These are phyloP conservation scores for Spialia ferax DNA, from an alignment of 2,888 invertebrate genomes.

Conservation along the genomic window DNA sequence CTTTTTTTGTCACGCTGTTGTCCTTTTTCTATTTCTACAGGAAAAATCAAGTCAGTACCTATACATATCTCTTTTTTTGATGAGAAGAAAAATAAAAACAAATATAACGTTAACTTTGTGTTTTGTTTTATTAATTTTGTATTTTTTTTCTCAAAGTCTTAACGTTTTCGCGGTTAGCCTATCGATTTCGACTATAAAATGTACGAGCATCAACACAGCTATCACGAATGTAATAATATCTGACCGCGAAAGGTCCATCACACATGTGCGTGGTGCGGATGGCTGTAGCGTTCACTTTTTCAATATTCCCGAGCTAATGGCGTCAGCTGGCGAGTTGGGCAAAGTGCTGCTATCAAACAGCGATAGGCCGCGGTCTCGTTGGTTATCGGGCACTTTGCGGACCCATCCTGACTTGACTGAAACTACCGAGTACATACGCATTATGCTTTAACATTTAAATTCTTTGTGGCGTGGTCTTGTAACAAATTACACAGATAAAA, in stretches of 20 bases:
- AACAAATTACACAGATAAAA: no score
- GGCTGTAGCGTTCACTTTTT: constrained; percentile 75
- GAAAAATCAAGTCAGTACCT: no score
- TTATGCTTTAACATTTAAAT: not conserved
- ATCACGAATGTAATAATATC: constrained; percentile 10
- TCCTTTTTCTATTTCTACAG: no score
- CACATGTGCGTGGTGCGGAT: constrained; percentile 46
- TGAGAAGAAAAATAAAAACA: no score
- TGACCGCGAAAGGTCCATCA: constrained; percentile 44
- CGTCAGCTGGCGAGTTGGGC: constrained; percentile 84
- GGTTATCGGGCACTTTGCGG: constrained; percentile 85
- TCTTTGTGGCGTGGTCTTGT: no score
- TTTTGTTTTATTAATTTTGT: no score
- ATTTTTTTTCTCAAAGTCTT: no score
- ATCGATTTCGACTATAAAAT: not conserved
- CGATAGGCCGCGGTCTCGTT: constrained; percentile 82
- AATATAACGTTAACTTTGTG: no score
- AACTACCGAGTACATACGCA: not conserved
- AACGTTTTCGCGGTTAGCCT: no score
- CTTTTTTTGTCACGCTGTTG: no score
- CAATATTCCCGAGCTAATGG: constrained; percentile 82
- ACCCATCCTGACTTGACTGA: constrained; percentile 61
- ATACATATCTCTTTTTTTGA: no score
- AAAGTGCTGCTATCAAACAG: constrained; percentile 87
- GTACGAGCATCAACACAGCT: not conserved